Conservation (phyloP, 2,888 invertebrate species). For the Shargacucullia verbasci region DNA sequence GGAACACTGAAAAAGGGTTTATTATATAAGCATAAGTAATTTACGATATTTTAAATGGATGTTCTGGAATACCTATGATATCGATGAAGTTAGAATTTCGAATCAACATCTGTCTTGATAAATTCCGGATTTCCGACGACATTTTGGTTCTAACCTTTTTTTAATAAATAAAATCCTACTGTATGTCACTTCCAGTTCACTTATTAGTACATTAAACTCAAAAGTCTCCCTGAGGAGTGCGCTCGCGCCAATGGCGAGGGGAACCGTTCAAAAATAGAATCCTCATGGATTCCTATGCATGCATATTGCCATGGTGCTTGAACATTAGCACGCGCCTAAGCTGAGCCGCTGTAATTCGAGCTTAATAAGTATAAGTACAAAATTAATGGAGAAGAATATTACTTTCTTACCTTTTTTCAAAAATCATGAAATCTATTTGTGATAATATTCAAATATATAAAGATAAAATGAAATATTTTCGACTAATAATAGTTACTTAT, state of each 20-base stretch:
- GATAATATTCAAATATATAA: too few species aligned
- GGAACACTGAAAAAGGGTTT: too few species aligned
- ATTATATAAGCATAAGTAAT: too few species aligned
- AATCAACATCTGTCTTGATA: neutral
- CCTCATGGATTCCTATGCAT: slow-evolving; percentile 74
- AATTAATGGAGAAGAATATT: neutral
- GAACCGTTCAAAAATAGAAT: slow-evolving; percentile 79
- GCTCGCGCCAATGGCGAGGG: slow-evolving; percentile 75
- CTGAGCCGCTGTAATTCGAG: slow-evolving; percentile 34
- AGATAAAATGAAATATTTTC: too few species aligned
- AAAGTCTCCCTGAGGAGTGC: slow-evolving; percentile 68
- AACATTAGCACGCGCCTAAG: slow-evolving; percentile 66
- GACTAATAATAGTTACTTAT: too few species aligned
- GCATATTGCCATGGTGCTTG: slow-evolving; percentile 60
- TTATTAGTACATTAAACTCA: slow-evolving; percentile 77
- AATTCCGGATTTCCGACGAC: slow-evolving; percentile 16
- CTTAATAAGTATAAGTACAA: slow-evolving; percentile 8
- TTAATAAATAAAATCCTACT: slow-evolving; percentile 35
- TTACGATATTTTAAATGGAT: too few species aligned
- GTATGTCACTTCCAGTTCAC: slow-evolving; percentile 47
- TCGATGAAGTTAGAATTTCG: too few species aligned
- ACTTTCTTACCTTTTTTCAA: too few species aligned
- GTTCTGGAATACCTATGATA: too few species aligned
- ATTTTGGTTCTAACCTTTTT: neutral
- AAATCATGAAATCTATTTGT: too few species aligned